Conservation (phyloP, 2,797 vertebrate species). For the Huso huso region DNA sequence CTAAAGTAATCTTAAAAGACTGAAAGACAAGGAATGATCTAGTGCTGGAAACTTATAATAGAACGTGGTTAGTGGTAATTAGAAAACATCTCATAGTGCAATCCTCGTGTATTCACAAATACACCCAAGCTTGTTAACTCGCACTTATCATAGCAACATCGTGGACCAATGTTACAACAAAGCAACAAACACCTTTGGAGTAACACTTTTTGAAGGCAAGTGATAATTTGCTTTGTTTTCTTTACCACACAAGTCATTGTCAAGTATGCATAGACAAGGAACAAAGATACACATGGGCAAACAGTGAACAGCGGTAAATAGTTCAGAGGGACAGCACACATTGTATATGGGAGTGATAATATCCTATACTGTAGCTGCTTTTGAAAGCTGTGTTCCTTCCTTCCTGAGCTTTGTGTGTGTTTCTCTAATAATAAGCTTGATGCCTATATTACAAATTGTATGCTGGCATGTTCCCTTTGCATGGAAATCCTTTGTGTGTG, state of each 20-base stretch:
- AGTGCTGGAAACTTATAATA: too few species aligned
- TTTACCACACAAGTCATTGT: slow-evolving; percentile 47
- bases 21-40: too few species aligned
- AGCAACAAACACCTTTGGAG: slow-evolving; percentile 37
- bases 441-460: too few species aligned
- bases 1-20: too few species aligned
- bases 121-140: slow-evolving; percentile 33
- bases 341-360: slow-evolving; percentile 6
- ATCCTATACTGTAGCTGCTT: too few species aligned
- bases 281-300: too few species aligned
- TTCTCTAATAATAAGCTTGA: too few species aligned
- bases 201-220: slow-evolving; percentile 44
- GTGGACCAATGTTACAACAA: slow-evolving; percentile 38
- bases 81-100: background rate
- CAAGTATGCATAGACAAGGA: background rate
- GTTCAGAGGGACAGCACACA: slow-evolving; percentile 31
- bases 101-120: background rate
- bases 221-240: slow-evolving; percentile 38
- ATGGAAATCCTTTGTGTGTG: background rate
- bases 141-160: slow-evolving; percentile 33
- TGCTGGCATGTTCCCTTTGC: too few species aligned
- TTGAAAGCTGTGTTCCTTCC: too few species aligned
- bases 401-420: too few species aligned
- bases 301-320: slow-evolving; percentile 20
- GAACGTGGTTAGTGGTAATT: too few species aligned